phyloP scores from a whole-genome alignment of 2,888 invertebrate genomes.

The Protonemura montana region DNA sequence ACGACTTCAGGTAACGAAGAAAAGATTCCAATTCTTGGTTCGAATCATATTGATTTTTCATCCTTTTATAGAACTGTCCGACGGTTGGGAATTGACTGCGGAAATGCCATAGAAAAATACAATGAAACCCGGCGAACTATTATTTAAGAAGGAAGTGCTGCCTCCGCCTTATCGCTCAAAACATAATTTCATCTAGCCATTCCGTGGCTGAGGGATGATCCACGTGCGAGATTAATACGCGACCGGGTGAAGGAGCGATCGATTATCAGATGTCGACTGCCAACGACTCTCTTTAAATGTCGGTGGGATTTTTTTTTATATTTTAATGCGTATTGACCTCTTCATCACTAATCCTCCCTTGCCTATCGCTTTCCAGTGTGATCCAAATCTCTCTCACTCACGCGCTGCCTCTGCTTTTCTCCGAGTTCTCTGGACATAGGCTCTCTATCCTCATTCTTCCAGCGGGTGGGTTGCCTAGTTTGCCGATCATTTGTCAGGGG shows the following conservation, averaged over 20 bases:
- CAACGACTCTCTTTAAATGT: not conserved
- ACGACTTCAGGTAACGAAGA: not conserved
- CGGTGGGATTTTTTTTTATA: conserved; percentile 17
- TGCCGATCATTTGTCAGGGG: conserved; percentile 31
- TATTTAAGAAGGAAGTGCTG: not conserved
- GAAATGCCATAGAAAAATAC: conserved; percentile 7
- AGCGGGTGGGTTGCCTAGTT: not conserved
- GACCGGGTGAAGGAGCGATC: not conserved
- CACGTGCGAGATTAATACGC: not conserved
- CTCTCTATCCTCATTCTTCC: too few relatives aligned
- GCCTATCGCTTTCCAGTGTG: not conserved
- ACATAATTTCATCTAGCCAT: not conserved
- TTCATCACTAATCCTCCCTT: conserved; percentile 7
- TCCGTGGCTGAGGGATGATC: not conserved
- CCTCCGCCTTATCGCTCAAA: conserved; percentile 7
- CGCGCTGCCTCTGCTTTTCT: not conserved
- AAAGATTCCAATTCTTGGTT: conserved; percentile 14
- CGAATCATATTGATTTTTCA: conserved; percentile 30
- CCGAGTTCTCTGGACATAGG: not conserved
- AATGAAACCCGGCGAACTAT: not conserved
- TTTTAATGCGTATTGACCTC: conserved; percentile 33
- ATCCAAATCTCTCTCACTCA: not conserved
- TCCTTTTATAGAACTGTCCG: conserved; percentile 31
- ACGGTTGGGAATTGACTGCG: conserved; percentile 1
- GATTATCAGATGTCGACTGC: not conserved